Base-by-base conservation (phyloP, 1,140 invertebrate genomes). In the Hylaeus anthracinus region DNA sequence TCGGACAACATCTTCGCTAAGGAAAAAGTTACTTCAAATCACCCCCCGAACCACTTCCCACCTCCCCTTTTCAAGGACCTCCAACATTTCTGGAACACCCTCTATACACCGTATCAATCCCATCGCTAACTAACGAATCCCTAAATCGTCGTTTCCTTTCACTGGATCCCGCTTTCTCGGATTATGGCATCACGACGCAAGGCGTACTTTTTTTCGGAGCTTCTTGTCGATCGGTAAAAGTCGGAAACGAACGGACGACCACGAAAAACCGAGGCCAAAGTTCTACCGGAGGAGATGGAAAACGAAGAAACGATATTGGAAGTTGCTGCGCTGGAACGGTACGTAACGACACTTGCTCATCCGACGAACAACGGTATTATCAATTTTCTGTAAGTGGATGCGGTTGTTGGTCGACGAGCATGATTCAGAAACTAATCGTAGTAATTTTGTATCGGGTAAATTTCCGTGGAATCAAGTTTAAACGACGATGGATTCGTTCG, bases 161-260 rank as follows among this genome's bases (percentile, higher is more conserved):
- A 67, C 77, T 80, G 37, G 45, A 66, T 74, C 67, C 45, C 67
- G 55, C 76, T 73, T 79, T 79, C 75, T 71, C 64, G 76, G 64
- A 73, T 73, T 73, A 55, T 69, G 45, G 41, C 51, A 55, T 72
- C 51, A 39, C 15, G 43, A 64, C 41, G 8, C 41, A 55, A 75
- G 75, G 53, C 9, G 61, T 56, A 43, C 41, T 53, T 64, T 76
- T 76, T 75, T 77, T 76, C 72, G 82, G 60, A 41, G 67, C 12
- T 79, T 70, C 70, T 79, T 83, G 53, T 8, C 15, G n/a, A 48
- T 63, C 37, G 39, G 71, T 79, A 83, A 83, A 83, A 83, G 76
- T 69, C 45, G 39, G 14, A 60, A 45, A 15, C 48, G 1, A n/a
- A 1, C 12, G 53, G 61, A 55, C 43, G 37, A 71, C 74, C 67